Evolutionary conservation across 2,888 invertebrate species (phyloP), one percentile per base, ranked within the genome.

Genomic region (Dorcus hopei): DNA sequence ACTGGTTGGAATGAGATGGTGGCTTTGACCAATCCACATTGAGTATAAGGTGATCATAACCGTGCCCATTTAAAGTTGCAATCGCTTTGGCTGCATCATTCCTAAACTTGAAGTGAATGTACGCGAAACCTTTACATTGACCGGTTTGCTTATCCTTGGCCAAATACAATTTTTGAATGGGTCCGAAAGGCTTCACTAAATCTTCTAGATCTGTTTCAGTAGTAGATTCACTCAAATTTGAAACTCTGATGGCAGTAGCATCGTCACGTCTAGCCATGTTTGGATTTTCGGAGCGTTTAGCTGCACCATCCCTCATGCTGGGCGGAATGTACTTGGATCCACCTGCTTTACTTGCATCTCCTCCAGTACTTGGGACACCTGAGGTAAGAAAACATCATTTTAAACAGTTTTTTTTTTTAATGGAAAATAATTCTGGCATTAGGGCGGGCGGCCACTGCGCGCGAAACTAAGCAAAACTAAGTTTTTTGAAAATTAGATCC

Each of bases 11-110:
- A 60, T 65, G 65, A 42, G 62, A 55, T 16, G 61, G 89, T 43
- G 93, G 93, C 76, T 96, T 97, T 0, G 97, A 97, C 97, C 97
- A 98, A 81, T 98, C 97, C n/a, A 97, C 99, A 78, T 88, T 95
- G 54, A 99, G 83, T 78, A 99, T 99, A 68, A 99, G 87, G 82
- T 99, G 97, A 80, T 98, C 97, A 76, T 97, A 98, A 62, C 97
- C 97, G 76, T 93, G 91, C 0, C 97, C 97, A 73, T 97, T 90
- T 9, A 98, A 85, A 53, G 85, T 85, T 61, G 87, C 83, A 73
- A 99, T 97, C 57, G 99, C 99, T 70, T 91, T 87, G 3, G 93
- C 91, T 45, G 97, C 97, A 80, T 96, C 95, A 70, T 90, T 89
- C 69, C 91, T 85, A 69, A 89, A 89, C 77, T 93, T 93, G 81